These are phyloP conservation scores for Papilio polytes DNA, from an alignment of 1,140 invertebrate genomes.

Conservation along the genomic window DNA sequence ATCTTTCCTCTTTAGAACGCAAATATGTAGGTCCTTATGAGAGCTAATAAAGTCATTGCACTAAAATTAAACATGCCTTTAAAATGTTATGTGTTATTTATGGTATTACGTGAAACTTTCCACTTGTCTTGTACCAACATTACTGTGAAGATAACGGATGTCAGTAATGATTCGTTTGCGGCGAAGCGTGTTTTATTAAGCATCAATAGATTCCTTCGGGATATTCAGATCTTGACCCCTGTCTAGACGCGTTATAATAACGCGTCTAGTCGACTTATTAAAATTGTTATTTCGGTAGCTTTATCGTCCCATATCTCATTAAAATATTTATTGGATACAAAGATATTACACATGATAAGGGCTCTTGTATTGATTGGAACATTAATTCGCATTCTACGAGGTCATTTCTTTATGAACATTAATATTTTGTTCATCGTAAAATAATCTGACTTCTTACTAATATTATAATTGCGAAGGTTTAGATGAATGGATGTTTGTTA, in stretches of 20 bases:
- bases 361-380: neutral
- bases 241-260: conserved; percentile 8
- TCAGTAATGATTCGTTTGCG: neutral
- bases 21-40: no score
- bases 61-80: neutral
- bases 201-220: neutral
- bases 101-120: neutral
- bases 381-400: conserved; percentile 8
- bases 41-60: no score
- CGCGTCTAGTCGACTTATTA: conserved; percentile 17
- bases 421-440: neutral
- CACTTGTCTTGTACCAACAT: neutral
- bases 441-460: no score
- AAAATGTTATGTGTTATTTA: neutral
- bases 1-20: no score
- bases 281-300: conserved; percentile 17
- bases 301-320: conserved; percentile 6
- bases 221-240: neutral
- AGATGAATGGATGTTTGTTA: no score
- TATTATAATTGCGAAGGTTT: no score
- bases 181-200: neutral
- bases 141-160: neutral
- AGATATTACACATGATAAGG: neutral
- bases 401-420: neutral
- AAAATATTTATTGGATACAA: conserved; percentile 30